Evolutionary conservation across 35 echinoderm and acorn worm species (phyloP).

Genomic region (Stichopus chloronotus): DNA sequence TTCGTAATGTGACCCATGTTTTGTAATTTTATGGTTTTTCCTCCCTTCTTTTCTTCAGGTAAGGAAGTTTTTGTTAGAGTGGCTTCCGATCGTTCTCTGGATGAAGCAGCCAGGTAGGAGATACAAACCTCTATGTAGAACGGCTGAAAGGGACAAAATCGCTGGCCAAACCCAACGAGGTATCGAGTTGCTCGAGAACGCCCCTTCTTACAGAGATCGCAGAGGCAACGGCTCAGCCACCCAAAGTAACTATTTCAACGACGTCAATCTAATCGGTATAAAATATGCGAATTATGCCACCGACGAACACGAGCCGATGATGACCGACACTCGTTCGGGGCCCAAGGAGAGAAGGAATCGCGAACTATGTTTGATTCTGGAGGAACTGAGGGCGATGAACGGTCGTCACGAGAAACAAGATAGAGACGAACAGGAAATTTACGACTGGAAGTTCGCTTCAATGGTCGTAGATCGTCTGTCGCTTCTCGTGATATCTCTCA

Average conservation of each 20-base stretch:
- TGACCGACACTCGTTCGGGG: background rate
- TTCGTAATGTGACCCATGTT: too few species aligned
- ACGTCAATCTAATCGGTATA: conserved; percentile 58
- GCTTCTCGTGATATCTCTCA: background rate
- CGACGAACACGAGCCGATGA: conserved; percentile 53
- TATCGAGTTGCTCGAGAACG: conserved; percentile 52
- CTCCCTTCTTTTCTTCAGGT: background rate
- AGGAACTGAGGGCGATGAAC: conserved; percentile 50
- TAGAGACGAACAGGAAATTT: conserved; percentile 28
- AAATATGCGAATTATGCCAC: conserved; percentile 57
- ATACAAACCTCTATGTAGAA: conserved; percentile 49
- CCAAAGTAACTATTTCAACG: conserved; percentile 51
- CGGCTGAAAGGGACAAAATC: conserved; percentile 44
- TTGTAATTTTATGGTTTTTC: background rate
- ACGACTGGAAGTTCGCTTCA: conserved; percentile 61
- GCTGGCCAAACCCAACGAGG: conserved; percentile 36
- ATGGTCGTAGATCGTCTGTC: conserved; percentile 58
- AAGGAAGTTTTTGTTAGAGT: conserved; percentile 42
- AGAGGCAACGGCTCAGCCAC: conserved; percentile 23
- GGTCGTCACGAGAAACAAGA: conserved; percentile 43
- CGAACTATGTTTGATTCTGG: conserved; percentile 53
- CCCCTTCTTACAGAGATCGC: conserved; percentile 44
- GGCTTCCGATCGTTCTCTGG: conserved; percentile 36
- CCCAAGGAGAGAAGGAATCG: conserved; percentile 36
- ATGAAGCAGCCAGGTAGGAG: conserved; percentile 54